These are phyloP conservation scores for Clarias fuscus DNA, from an alignment of 2,797 vertebrate genomes.

Conservation along the genomic window DNA sequence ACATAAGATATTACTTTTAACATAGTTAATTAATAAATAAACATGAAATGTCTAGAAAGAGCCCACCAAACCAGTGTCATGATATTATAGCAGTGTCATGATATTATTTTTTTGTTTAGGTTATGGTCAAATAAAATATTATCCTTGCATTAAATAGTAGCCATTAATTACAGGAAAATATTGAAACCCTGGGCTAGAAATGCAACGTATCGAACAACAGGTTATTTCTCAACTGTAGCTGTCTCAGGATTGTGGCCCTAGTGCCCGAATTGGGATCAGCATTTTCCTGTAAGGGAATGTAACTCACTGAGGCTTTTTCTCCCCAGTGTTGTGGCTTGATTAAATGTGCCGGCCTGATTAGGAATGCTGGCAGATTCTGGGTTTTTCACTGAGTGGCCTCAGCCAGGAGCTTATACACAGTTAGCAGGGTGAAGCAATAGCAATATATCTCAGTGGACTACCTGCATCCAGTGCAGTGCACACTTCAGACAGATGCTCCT, in stretches of 20 bases:
- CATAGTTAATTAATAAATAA: background rate
- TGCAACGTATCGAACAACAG: background rate
- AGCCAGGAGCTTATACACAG: constrained; percentile 17
- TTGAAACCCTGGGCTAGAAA: background rate
- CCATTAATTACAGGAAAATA: background rate
- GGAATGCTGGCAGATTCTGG: constrained; percentile 26
- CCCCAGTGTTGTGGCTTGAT: constrained; percentile 7
- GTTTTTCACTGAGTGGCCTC: constrained; percentile 35
- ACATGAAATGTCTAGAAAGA: no score
- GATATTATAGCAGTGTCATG: no score
- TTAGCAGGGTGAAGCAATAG: constrained; percentile 18
- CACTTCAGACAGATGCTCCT: constrained; percentile 15
- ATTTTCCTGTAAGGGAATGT: background rate
- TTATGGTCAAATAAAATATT: no score
- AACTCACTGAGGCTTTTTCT: background rate
- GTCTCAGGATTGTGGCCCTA: background rate
- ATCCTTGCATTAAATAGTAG: background rate
- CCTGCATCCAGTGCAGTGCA: background rate
- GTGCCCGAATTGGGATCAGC: background rate
- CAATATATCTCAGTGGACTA: constrained; percentile 4
- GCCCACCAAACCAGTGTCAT: background rate
- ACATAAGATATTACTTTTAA: no score
- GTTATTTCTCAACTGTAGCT: background rate
- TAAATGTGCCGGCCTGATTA: constrained; percentile 29
- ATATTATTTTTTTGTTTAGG: background rate